Base-by-base conservation (phyloP, 1,140 invertebrate species). In the Bombyx mandarina region DNA sequence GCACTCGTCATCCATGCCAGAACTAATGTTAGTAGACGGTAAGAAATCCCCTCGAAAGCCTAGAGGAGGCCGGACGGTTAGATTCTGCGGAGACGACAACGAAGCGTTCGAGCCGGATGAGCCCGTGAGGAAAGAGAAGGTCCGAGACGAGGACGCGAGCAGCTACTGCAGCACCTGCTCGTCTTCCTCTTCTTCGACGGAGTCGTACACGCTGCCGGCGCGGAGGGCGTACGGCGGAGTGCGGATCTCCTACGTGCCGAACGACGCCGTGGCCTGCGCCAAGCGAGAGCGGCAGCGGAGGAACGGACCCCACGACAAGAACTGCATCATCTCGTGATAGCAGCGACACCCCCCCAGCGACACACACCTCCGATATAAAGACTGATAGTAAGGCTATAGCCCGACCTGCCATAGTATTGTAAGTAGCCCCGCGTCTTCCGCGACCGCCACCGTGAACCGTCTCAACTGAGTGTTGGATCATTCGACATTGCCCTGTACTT, bases 161-260 rank as follows among this genome's bases (percentile, higher is more conserved):
- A 94, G 93, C 71, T 93, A 93, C 62, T 97, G 95, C 81, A 96
- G 95, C 52, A 96, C 95, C 0, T 97, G 95, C 71, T 96, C 94
- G 2, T 95, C 94, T 12, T 95, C 94, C 9, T 95, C 94, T 47
- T 94, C 95, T 50, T 95, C 96, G 50, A 92, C 94, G 48, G 92
- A 94, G 65, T 94, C 94, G 56, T 96, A 97, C 76, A 91, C 94
- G 48, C 77, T 96, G 51, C 95, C 95, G 6, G 92, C 93, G 44
- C 85, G 94, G 67, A 88, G 93, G 69, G 94, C 94, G 9, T 96
- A 96, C 76, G 94, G 95, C 44, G 94, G 94, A 52, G 95, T 96
- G 3, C 83, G 95, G 50, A 95, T 96, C 63, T 95, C 94, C 8
- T 97, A 97, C 84, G 95, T 97, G 60, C 95, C 95, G 61, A 96